Conservation (phyloP, 1,140 invertebrate species). For the Zaprionus gabonicus region DNA sequence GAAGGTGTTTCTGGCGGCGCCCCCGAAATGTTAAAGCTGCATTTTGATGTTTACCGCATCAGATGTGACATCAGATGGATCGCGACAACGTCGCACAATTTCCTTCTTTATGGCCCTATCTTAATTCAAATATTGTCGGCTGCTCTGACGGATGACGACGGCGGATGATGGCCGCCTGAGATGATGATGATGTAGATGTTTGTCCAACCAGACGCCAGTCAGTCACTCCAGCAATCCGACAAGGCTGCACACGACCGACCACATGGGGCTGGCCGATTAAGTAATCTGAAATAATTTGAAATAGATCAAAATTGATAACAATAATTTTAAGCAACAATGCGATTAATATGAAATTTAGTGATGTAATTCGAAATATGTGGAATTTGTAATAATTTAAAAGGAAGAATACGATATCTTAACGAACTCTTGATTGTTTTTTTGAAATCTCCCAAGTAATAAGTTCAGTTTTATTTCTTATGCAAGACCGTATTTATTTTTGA, state of each 20-base stretch:
- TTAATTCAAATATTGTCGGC: conserved; percentile 83
- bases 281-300: conserved; percentile 10
- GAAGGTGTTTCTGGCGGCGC: conserved; percentile 26
- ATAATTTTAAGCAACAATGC: not conserved
- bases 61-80: not conserved
- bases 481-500: not conserved
- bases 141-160: conserved; percentile 26
- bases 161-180: conserved; percentile 8
- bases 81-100: conserved; percentile 8
- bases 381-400: not conserved
- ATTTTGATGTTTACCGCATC: conserved; percentile 50
- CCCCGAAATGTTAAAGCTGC: not conserved
- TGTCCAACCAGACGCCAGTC: conserved; percentile 68
- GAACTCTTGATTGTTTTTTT: not conserved
- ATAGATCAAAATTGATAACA: not conserved
- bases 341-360: not conserved
- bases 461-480: not conserved
- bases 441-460: no score
- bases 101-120: conserved; percentile 59
- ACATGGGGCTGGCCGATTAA: not conserved
- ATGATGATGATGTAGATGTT: conserved; percentile 41
- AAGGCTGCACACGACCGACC: conserved; percentile 5
- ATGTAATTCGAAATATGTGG: not conserved
- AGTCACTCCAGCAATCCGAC: conserved; percentile 43
- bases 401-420: not conserved